Evolutionary conservation across 2,113 vertebrate species (phyloP), one percentile per base, ranked within the genome.

Genomic region (Corythornis madagascariensis): DNA sequence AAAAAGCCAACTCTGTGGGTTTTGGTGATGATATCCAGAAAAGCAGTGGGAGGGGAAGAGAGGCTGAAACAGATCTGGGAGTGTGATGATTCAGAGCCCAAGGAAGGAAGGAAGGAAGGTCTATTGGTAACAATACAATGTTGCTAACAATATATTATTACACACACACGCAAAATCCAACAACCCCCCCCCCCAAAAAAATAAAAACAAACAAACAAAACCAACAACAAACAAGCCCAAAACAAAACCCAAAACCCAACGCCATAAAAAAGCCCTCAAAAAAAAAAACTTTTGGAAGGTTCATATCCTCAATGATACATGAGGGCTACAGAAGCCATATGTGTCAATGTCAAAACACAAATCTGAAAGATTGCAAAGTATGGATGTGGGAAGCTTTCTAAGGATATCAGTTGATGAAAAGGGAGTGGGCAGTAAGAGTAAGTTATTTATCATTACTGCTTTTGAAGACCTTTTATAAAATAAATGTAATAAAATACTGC

Each of bases 381-480:
- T 35, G 25, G 45, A 55, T 55, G 7, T 21, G 19, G 28, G 64
- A 92, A 86, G 12, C 4, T 70, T 83, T 92, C 47, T 10, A 42
- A 63, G 52, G 25, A 56, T 52, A 77, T 92, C 47, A 72, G 50
- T 13, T 65, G 21, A 38, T 56, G 31, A 71, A 88, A 90, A 86
- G 9, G 8, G 24, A 82, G 38, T 33, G 19, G 15, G 13, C 5
- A 35, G 29, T 79, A 88, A 60, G 6, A 83, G 31, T 52, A 80
- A 70, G 9, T 70, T 74, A 63, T 56, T 61, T 74, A 10, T 52
- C 40, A 5, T 66, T 50, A 7, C 2, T 57, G 19, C 31, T 83
- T 70, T 60, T 83, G 52, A 86, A 85, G n/a, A 82, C 10, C 26
- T 53, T 78, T 66, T 43, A 53, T 29, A 79, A 90, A 89, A 79